Evolutionary conservation across 2,113 vertebrate genomes (phyloP).

Genomic region (Numenius arquata): DNA sequence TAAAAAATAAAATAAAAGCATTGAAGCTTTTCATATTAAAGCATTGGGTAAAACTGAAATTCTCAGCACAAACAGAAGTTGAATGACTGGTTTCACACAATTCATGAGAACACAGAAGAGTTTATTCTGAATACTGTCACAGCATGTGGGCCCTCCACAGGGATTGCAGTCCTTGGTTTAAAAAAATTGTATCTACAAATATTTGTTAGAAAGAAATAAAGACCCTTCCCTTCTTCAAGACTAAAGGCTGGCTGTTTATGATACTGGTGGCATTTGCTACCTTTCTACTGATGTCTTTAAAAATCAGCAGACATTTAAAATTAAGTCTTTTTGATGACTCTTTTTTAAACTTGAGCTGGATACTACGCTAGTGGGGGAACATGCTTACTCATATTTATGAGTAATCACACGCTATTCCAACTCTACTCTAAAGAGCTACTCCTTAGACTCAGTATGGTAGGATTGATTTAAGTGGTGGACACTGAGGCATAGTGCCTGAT

Average conservation of each 20-base stretch:
- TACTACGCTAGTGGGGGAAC: background rate
- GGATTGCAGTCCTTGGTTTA: background rate
- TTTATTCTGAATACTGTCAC: background rate
- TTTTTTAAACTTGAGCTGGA: background rate
- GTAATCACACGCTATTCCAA: background rate
- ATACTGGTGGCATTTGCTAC: background rate
- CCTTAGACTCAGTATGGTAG: background rate
- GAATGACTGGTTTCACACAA: background rate
- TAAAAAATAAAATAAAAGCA: background rate
- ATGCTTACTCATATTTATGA: background rate
- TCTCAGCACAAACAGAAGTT: background rate
- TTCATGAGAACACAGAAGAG: background rate
- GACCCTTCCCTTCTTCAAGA: background rate
- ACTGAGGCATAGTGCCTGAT: background rate
- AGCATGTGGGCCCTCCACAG: background rate
- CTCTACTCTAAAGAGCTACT: background rate
- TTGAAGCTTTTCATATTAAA: background rate
- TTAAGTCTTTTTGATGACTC: background rate
- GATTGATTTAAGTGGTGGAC: background rate
- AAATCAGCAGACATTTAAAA: background rate
- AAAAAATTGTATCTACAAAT: background rate
- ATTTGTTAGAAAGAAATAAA: background rate
- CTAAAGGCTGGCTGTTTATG: background rate
- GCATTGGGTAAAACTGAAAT: background rate
- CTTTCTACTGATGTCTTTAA: background rate